These are phyloP conservation scores for Heliconius eleuchia DNA, from an alignment of 1,140 invertebrate species.

Conservation along the genomic window DNA sequence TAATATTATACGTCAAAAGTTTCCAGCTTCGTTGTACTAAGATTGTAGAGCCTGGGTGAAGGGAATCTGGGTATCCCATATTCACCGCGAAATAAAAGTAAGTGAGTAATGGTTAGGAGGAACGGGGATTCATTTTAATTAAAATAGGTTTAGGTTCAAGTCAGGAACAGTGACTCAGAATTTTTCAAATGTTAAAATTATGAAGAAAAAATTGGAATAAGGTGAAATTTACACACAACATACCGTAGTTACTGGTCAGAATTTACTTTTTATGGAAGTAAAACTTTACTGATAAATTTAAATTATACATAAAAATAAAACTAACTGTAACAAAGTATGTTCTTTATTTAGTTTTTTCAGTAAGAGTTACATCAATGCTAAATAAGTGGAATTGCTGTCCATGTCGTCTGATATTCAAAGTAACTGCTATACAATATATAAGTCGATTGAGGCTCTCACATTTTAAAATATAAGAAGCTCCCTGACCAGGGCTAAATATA, in stretches of 20 bases:
- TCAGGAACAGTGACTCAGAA: too few species aligned
- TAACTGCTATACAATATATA: conserved; percentile 82
- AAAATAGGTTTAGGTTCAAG: too few species aligned
- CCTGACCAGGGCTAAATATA: conserved; percentile 82
- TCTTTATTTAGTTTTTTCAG: conserved; percentile 65
- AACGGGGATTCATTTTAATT: too few species aligned
- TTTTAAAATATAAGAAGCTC: conserved; percentile 82
- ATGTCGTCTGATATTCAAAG: conserved; percentile 77
- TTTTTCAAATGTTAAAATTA: too few species aligned
- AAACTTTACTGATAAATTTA: not conserved
- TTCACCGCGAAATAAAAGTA: too few species aligned
- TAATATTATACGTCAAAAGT: too few species aligned
- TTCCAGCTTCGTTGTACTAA: too few species aligned
- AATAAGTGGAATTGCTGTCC: conserved; percentile 71
- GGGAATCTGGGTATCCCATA: too few species aligned
- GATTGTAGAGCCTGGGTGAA: too few species aligned
- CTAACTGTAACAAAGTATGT: not conserved
- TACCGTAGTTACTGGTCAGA: not conserved
- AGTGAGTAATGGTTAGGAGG: too few species aligned
- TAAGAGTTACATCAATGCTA: conserved; percentile 50
- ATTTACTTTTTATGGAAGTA: not conserved
- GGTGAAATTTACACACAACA: too few species aligned
- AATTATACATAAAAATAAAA: not conserved
- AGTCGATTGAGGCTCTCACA: conserved; percentile 83
- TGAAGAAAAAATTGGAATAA: too few species aligned